A percentile compares a stretch with the other conserved stretches of the same genome.
phyloP scores from a whole-genome alignment of 2,888 invertebrate genomes.

The Busseola fusca region DNA sequence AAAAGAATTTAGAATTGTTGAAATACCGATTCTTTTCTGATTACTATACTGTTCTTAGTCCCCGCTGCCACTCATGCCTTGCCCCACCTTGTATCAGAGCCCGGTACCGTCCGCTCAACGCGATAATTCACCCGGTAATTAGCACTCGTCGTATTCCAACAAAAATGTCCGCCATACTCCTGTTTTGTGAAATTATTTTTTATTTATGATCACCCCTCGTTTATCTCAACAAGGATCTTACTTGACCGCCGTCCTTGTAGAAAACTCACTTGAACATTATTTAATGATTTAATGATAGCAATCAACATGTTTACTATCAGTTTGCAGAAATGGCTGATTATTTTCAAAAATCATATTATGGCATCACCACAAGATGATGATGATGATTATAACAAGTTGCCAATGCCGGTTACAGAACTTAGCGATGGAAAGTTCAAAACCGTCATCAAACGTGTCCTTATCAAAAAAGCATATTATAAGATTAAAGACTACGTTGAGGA shows the following conservation, averaged over 20 bases:
- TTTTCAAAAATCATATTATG: background rate
- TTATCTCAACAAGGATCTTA: constrained; percentile 74
- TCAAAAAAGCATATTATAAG: too few species aligned
- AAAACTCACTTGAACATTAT: constrained; percentile 27
- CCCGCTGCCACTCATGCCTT: constrained; percentile 54
- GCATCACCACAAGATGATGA: too few species aligned
- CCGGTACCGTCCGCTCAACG: constrained; percentile 69
- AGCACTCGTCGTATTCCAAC: constrained; percentile 83
- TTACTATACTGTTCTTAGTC: background rate
- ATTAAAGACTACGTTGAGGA: too few species aligned
- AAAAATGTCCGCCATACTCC: constrained; percentile 81
- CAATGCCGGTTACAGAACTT: too few species aligned
- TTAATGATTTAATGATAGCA: constrained; percentile 39
- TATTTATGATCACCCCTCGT: constrained; percentile 73
- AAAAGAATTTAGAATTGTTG: too few species aligned
- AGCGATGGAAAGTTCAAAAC: too few species aligned
- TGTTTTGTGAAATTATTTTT: constrained; percentile 79
- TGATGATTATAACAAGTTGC: too few species aligned
- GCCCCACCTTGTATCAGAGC: constrained; percentile 43
- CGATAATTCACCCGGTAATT: constrained; percentile 86
- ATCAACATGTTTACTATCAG: constrained; percentile 30
- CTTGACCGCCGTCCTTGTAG: constrained; percentile 35
- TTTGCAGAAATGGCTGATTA: constrained; percentile 12
- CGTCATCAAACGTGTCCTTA: too few species aligned
- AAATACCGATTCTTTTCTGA: background rate